A percentile compares a stretch with the other conserved stretches of the same genome.
These are phyloP conservation scores for Climacteris rufus DNA, from an alignment of 2,113 vertebrate species.

Conservation along the genomic window DNA sequence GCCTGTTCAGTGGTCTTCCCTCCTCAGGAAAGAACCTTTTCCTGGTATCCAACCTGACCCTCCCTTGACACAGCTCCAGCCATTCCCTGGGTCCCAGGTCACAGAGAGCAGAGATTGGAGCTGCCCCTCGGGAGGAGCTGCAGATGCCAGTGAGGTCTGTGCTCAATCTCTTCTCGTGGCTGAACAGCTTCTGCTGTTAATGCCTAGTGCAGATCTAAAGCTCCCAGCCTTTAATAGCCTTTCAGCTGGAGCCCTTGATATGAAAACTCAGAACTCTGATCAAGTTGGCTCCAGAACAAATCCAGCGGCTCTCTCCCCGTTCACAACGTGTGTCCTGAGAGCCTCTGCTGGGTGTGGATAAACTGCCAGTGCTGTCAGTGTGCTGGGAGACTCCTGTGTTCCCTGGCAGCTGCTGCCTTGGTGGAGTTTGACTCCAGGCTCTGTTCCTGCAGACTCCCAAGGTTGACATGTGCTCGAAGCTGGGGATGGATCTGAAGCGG, in stretches of 20 bases:
- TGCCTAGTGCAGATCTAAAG: background rate
- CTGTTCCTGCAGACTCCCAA: conserved; percentile 78
- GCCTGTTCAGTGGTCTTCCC: background rate
- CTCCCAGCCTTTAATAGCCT: background rate
- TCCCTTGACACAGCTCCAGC: background rate
- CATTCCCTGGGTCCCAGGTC: fast-evolving
- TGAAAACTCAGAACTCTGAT: fast-evolving
- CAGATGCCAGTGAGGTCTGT: background rate
- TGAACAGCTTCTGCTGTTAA: background rate
- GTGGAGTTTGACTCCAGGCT: background rate
- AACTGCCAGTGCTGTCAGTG: fast-evolving
- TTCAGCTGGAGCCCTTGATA: fast-evolving
- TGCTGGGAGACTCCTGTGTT: fast-evolving
- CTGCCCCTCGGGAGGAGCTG: background rate
- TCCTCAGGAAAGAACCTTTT: background rate
- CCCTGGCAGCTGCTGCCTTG: too few species aligned
- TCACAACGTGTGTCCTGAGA: fast-evolving
- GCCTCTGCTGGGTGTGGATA: fast-evolving
- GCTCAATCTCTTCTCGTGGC: background rate
- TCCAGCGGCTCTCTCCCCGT: fast-evolving
- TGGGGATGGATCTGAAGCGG: conserved; percentile 92
- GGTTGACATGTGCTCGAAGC: conserved; percentile 88
- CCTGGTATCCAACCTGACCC: fast-evolving
- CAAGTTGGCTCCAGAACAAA: background rate
- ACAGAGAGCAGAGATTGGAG: background rate